Evolutionary conservation across 2,888 invertebrate species (phyloP), one percentile per base, ranked within the genome.

Genomic region (Torymus tubicola): DNA sequence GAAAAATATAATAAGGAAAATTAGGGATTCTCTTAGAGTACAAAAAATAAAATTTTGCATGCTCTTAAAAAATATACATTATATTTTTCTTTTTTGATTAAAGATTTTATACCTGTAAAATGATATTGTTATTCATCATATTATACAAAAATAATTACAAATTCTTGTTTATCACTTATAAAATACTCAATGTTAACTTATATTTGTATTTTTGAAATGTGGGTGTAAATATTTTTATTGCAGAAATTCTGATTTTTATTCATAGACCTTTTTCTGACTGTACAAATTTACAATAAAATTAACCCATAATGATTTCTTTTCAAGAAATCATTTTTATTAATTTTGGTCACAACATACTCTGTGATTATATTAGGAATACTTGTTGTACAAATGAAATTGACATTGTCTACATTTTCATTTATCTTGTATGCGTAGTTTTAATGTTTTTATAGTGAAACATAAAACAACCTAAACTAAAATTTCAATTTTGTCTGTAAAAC

Each of bases 251-350:
- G 42, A 42, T 42, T 42, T 42, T 42, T 42, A 42, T 42, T 72
- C 14, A 61, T 52, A 53, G 8, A 70, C 63, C 18, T 2, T 63
- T 31, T 31, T 52, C 60, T 57, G 58, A 53, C 67, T 73, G 67
- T 63, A 79, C 63, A 73, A 73, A 73, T 79, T 79, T 69, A 57
- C 67, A 78, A 21, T 71, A 60, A 42, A 42, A 42, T 42, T 21
- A 71, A 68, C 18, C 31, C n/a, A 42, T 21, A 57, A 63, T 13
- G 13, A 55, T 18, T 64, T 57, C 55, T n/a, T 24, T 2, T 31
- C 2, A 50, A 65, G 65, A 52, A 65, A 65, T 57, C 24, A 14
- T 57, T 57, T 16, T 55, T 21, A 14, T n/a, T 11, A 16, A 69
- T 12, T 10, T 57, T 31, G 31, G 31, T 69, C 10, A 57, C 12